Conservation (phyloP, 2,888 invertebrate species). For the Macrosiphum euphorbiae region DNA sequence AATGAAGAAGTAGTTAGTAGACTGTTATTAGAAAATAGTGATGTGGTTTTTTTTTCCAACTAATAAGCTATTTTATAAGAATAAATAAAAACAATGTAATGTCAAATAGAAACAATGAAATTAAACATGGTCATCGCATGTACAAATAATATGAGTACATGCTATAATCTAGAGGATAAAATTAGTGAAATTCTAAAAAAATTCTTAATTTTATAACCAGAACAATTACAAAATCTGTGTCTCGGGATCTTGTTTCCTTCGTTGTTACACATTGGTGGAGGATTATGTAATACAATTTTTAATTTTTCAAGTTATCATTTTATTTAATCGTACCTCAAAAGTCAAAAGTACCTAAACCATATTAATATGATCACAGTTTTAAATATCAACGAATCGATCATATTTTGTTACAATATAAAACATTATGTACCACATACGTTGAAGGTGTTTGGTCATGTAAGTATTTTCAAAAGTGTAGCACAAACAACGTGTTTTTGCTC, state of each 20-base stretch:
- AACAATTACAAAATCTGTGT: not conserved
- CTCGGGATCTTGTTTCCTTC: not conserved
- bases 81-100: not conserved
- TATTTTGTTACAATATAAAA: not conserved
- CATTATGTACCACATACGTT: not conserved
- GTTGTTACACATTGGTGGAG: not conserved
- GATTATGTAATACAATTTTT: not conserved
- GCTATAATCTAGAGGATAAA: not conserved
- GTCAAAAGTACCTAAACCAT: not conserved
- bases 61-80: no score
- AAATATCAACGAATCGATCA: not conserved
- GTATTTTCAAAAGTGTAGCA: not conserved
- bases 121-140: no score
- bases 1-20: not conserved
- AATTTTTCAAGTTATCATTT: not conserved
- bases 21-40: not conserved
- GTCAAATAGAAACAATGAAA: no score
- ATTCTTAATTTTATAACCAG: not conserved
- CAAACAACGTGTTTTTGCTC: not conserved
- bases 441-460: not conserved
- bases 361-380: not conserved
- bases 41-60: not conserved
- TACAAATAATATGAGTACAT: not conserved
- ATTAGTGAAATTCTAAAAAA: not conserved
- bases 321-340: not conserved